These are phyloP conservation scores for Toxonevra muliebris DNA, from an alignment of 2,888 invertebrate species.

Conservation along the genomic window DNA sequence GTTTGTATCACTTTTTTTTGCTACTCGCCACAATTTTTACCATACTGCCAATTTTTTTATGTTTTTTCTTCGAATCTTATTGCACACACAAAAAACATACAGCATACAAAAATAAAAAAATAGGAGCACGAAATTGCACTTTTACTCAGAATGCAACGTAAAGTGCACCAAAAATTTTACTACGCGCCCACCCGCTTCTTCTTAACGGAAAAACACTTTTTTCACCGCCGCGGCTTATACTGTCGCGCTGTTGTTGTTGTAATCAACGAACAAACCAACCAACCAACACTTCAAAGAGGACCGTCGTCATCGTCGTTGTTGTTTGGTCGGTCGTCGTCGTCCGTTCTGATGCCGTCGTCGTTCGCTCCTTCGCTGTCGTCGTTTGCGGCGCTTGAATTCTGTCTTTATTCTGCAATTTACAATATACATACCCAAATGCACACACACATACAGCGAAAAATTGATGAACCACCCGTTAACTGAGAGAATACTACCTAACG, in stretches of 20 bases:
- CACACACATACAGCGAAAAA: not conserved
- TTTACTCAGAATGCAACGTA: slow-evolving; percentile 9
- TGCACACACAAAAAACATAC: not conserved
- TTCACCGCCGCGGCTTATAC: slow-evolving; percentile 5
- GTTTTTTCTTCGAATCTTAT: no score
- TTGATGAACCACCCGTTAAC: not conserved
- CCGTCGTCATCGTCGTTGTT: slow-evolving; percentile 1
- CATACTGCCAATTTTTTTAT: slow-evolving; percentile 7
- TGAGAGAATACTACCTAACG: slow-evolving; percentile 53
- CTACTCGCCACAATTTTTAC: slow-evolving; percentile 14
- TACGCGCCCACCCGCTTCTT: slow-evolving; percentile 27
- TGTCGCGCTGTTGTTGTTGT: not conserved
- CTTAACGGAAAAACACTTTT: slow-evolving; percentile 11
- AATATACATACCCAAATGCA: not conserved
- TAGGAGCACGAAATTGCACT: slow-evolving; percentile 26
- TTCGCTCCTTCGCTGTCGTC: not conserved
- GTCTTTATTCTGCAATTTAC: not conserved
- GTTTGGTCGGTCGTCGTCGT: not conserved
- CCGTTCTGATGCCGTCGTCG: not conserved
- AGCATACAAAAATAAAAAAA: slow-evolving; percentile 13
- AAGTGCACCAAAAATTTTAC: slow-evolving; percentile 36
- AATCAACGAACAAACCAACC: not conserved
- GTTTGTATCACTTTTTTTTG: not conserved
- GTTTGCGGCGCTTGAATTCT: not conserved
- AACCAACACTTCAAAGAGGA: slow-evolving; percentile 11